Conservation (phyloP, 2,888 invertebrate genomes). For the Sphaerophoria taeniata region DNA sequence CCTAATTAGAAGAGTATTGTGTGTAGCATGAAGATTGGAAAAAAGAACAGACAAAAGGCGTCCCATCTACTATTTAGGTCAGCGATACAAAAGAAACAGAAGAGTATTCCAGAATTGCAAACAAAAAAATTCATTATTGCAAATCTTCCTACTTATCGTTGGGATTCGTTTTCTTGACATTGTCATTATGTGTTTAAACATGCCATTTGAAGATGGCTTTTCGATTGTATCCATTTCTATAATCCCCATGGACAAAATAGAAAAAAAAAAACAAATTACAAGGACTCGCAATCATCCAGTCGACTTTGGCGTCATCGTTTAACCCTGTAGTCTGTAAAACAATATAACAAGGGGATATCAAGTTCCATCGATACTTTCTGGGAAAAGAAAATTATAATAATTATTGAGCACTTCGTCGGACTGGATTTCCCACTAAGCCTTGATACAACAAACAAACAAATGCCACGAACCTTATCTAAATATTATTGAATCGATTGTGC, state of each 20-base stretch:
- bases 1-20: conserved; percentile 41
- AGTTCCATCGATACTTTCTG: conserved; percentile 18
- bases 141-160: conserved; percentile 45
- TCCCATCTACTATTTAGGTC: conserved; percentile 36
- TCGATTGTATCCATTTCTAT: conserved; percentile 4
- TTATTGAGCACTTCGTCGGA: conserved; percentile 36
- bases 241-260: conserved; percentile 27
- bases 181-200: conserved; percentile 36
- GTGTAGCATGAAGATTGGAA: not conserved
- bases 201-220: conserved; percentile 36
- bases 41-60: not conserved
- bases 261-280: not conserved
- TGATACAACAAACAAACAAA: conserved; percentile 44
- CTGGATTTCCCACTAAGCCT: conserved; percentile 38
- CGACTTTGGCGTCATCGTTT: not conserved
- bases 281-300: conserved; percentile 7
- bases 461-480: conserved; percentile 25
- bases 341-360: not conserved
- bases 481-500: conserved; percentile 17
- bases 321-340: not conserved
- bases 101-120: conserved; percentile 13
- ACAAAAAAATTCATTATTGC: conserved; percentile 48
- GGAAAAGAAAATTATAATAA: conserved; percentile 36
- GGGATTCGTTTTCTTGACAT: conserved; percentile 59
- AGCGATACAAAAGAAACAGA: conserved; percentile 34